Conservation (phyloP, 2,797 vertebrate species). For the Petrocephalus schoutedeni region DNA sequence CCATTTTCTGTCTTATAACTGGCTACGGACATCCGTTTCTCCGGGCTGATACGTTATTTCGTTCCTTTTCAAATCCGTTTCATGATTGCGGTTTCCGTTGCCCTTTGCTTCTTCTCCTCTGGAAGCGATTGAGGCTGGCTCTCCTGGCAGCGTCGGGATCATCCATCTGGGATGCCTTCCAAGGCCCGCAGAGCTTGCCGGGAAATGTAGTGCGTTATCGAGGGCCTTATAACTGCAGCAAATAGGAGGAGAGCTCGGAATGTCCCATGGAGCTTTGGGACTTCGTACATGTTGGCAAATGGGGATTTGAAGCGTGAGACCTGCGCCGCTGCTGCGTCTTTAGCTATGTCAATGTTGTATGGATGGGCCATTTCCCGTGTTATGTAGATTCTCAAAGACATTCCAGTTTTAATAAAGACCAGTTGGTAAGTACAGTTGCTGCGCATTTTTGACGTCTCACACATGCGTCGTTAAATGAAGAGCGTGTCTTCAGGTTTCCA, state of each 20-base stretch:
- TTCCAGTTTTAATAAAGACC: background rate
- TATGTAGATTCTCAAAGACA: background rate
- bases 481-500: conserved; percentile 32
- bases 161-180: conserved; percentile 54
- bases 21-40: conserved; percentile 1
- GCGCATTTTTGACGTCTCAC: background rate
- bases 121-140: conserved; percentile 50
- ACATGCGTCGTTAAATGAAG: no score
- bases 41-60: conserved; percentile 2
- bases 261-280: conserved; percentile 51
- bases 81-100: conserved; percentile 20
- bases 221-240: background rate
- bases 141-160: conserved; percentile 46
- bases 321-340: background rate
- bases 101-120: conserved; percentile 36
- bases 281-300: conserved; percentile 22
- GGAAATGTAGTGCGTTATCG: conserved; percentile 59
- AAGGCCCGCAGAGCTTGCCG: conserved; percentile 33
- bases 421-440: background rate
- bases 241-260: background rate
- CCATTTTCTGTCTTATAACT: conserved; percentile 18
- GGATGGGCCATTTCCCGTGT: background rate
- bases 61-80: conserved; percentile 34
- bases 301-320: background rate
- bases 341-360: background rate